Evolutionary conservation across 1,140 invertebrate genomes (phyloP), one percentile per base, ranked within the genome.

Genomic region (Melitaea cinxia): DNA sequence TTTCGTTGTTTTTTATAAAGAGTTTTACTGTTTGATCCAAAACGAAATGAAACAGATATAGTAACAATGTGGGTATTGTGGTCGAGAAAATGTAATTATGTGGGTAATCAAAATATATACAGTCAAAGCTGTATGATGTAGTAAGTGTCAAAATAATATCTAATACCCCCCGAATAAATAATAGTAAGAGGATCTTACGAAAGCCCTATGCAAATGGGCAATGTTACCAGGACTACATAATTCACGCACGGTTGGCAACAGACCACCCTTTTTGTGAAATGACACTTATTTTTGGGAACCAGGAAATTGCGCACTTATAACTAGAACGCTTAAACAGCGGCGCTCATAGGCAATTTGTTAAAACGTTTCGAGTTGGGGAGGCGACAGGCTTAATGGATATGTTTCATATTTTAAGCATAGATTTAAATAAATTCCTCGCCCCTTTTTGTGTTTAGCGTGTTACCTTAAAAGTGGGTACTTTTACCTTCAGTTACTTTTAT

Each of bases 221-320:
- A 33, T 78, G 80, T 81, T 78, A 61, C 64, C 70, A 72, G 57
- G 61, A 70, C 68, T 72, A 77, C 74, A 73, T 80, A 79, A 80
- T 75, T 83, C 76, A 83, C 68, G 72, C 78, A 76, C 72, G 68
- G 49, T 33, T 58, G 68, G 54, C 61, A 57, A 60, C 52, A 50
- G 64, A 72, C 57, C 63, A 83, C 82, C 80, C 83, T 81, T 85
- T 85, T 78, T 77, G 75, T 68, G 65, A 82, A 84, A 73, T 82
- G 82, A 80, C 80, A 83, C 78, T 81, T 80, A 81, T 80, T 85
- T 86, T 83, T 75, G 80, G 80, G 71, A 79, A 69, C 70, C 75
- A 83, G 82, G 82, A 88, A 85, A 87, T 87, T 83, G 73, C 81
- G 65, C 68, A 77, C 69, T 68, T 65, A 67, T 80, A 78, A 82